Evolutionary conservation across 2,888 invertebrate species (phyloP), one percentile per base, ranked within the genome.

Genomic region (Noctua fimbriata): DNA sequence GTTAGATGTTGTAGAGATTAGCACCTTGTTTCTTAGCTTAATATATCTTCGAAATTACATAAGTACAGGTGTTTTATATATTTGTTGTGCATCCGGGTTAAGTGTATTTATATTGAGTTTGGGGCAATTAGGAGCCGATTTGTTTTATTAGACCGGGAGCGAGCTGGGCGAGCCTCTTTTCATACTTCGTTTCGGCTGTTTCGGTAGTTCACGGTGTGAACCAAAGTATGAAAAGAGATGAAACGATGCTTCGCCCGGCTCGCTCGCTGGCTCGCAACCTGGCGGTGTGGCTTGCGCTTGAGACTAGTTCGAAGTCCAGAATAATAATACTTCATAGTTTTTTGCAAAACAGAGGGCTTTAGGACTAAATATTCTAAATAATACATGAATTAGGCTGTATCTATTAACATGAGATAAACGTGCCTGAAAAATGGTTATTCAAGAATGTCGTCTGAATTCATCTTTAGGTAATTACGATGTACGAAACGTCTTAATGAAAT

Each of bases 401-500:
- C 21, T 24, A 9, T 16, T 70, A 32, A 12, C 52, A 16, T 55
- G 10, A 36, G 10, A 52, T 18, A 18, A 28, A 24, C 41, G 21
- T n/a, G 41, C n/a, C 41, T 58, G 36, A 58, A 58, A 41, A 41
- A 58, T 41, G 9, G 36, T 58, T n/a, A 21, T 10, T 44, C 10
- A 44, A 44, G 44, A 44, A 44, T 44, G 44, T 44, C 44, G 10
- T 44, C 10, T 10, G 9, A 72, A 44, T 63, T 73, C 18, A 70
- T 47, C 2, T 55, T 32, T 1, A n/a, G 4, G 1, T 28, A 75
- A 66, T 58, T n/a, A 60, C 1, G n/a, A 41, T 41, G 16, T 77
- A 73, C 49, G 18, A 60, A n/a, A 47, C 36, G 18, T 69, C 28
- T 60, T 76, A 71, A 71, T 82, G 60, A 58, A 44, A 58, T 69